Base-by-base conservation (phyloP, 2,888 invertebrate genomes). In the Sesamia inferens region DNA sequence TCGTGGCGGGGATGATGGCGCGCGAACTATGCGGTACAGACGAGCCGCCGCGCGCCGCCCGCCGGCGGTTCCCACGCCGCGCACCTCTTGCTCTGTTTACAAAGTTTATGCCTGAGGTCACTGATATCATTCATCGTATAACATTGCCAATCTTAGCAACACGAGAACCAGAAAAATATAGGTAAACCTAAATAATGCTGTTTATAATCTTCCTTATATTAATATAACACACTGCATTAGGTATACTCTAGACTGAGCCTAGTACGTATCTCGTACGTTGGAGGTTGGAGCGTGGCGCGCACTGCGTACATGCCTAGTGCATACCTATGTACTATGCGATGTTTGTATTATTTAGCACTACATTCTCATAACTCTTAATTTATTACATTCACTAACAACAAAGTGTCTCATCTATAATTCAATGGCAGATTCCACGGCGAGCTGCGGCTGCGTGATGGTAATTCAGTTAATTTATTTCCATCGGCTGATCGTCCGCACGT, bases 31-130 rank as follows among this genome's bases (percentile, higher is more conserved):
- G 67, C 19, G 44, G 70, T 22, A 78, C 86, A 79, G 82, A 78
- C 81, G 75, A 44, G 73, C 76, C 76, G 78, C n/a, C n/a, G n/a
- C n/a, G n/a, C n/a, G n/a, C n/a, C n/a, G n/a, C n/a, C 76, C 76
- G 78, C 70, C 39, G n/a, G 71, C 81, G 82, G 84, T 87, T 88
- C 90, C 88, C 88, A 89, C 87, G 86, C 72, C 72, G 80, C 81
- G 69, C 67, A 79, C 55, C 70, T 84, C 72, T 70, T 72, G 61
- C 61, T 72, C 65, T 73, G 42, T 76, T 74, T 76, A 55, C 63
- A 72, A 39, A 47, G 67, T 19, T 63, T 22, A 39, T 44, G 31
- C 55, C 47, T 48, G 39, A 82, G 59, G 82, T 39, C 63, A 39
- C 61, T 44, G n/a, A 39, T 62, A 47, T 58, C 51, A 44, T 59